These are phyloP conservation scores for Ericerus pela DNA, from an alignment of 1,140 invertebrate genomes.

Conservation along the genomic window DNA sequence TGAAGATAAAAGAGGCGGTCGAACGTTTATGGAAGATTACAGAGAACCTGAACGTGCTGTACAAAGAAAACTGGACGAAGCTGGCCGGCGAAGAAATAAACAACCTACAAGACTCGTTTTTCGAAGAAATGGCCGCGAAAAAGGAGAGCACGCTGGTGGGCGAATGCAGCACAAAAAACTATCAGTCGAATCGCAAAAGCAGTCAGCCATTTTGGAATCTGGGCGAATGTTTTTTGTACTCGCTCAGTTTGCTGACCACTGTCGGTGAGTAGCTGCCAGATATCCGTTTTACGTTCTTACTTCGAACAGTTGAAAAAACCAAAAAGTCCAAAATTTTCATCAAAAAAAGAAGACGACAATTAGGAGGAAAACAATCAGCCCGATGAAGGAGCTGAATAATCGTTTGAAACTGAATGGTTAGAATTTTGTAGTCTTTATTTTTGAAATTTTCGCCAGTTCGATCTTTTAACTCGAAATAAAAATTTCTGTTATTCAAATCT, in stretches of 20 bases:
- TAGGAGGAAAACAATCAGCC: too few species aligned
- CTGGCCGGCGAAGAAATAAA: conserved; percentile 66
- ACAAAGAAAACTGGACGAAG: conserved; percentile 87
- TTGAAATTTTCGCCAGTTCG: too few species aligned
- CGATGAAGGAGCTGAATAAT: too few species aligned
- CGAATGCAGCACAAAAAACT: conserved; percentile 18
- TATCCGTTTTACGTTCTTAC: too few species aligned
- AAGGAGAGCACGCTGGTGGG: conserved; percentile 31
- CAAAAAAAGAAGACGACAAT: too few species aligned
- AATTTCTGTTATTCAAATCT: too few species aligned
- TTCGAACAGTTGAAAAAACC: too few species aligned
- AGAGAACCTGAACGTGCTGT: conserved; percentile 81
- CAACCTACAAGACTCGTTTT: conserved; percentile 58
- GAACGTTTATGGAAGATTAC: conserved; percentile 84
- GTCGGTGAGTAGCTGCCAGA: conserved; percentile 90
- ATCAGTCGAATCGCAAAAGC: conserved; percentile 38
- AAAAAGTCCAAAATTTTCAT: too few species aligned
- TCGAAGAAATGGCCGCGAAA: conserved; percentile 26
- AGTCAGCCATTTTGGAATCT: conserved; percentile 52
- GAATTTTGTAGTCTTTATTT: too few species aligned
- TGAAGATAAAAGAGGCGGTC: conserved; percentile 38
- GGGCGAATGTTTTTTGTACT: conserved; percentile 83
- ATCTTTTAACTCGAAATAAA: too few species aligned
- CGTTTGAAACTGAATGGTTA: too few species aligned
- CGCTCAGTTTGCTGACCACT: conserved; percentile 86